These are phyloP conservation scores for Cossypha niveicapilla DNA, from an alignment of 2,797 vertebrate genomes.

Conservation along the genomic window DNA sequence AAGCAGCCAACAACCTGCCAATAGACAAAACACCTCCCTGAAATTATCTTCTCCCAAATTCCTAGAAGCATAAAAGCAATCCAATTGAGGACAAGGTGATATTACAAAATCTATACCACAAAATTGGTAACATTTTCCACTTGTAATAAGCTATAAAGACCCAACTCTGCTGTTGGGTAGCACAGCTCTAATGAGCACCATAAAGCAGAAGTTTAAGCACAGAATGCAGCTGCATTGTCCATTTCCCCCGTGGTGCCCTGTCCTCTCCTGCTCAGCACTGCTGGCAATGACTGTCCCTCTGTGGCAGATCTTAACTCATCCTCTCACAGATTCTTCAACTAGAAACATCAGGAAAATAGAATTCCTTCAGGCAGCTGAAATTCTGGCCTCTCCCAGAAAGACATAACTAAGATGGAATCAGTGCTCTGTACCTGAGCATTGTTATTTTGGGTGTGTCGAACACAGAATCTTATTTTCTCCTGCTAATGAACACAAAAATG, in stretches of 20 bases:
- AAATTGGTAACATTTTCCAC: neutral
- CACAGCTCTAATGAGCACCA: neutral
- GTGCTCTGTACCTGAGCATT: neutral
- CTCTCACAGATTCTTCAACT: neutral
- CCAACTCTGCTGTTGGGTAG: neutral
- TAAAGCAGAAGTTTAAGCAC: neutral
- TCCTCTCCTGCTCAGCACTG: neutral
- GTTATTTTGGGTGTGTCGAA: neutral
- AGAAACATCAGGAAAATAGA: neutral
- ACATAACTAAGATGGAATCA: rapidly evolving
- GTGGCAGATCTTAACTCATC: neutral
- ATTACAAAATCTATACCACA: neutral
- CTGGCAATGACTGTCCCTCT: no score
- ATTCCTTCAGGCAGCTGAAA: neutral
- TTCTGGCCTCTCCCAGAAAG: neutral
- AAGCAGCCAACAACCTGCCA: neutral
- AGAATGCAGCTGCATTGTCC: neutral
- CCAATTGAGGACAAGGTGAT: rapidly evolving
- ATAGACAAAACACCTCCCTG: neutral
- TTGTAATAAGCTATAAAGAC: neutral
- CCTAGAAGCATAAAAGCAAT: neutral
- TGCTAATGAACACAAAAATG: neutral
- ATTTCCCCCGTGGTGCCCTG: rapidly evolving
- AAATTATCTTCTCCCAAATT: neutral
- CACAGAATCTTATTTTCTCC: neutral